phyloP scores from a whole-genome alignment of 2,888 invertebrate species.

The Mechanitis mazaeus region DNA sequence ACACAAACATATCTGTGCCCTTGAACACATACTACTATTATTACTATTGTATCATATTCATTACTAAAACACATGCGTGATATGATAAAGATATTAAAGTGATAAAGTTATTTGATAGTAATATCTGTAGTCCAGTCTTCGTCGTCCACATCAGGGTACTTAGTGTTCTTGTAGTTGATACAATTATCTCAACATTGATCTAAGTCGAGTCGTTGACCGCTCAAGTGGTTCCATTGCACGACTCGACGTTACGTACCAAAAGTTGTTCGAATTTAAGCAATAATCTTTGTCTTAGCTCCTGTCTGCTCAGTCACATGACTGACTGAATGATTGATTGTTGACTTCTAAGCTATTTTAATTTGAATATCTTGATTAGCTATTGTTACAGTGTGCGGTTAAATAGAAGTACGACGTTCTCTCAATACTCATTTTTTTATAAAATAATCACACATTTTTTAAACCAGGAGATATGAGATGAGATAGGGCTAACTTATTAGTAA shows the following conservation, averaged over 20 bases:
- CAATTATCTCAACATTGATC: slow-evolving; percentile 72
- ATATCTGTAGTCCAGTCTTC: slow-evolving; percentile 23
- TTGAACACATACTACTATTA: no score
- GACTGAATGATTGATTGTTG: neutral
- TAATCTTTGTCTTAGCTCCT: slow-evolving; percentile 11
- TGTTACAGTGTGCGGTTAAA: neutral
- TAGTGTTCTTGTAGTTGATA: slow-evolving; percentile 59
- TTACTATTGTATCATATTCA: no score
- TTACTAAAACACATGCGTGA: no score
- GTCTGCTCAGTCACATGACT: neutral
- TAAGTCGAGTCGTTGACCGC: slow-evolving; percentile 60
- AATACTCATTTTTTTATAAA: slow-evolving; percentile 20
- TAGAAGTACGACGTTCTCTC: no score
- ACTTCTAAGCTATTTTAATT: neutral
- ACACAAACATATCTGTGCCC: no score
- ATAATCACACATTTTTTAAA: no score
- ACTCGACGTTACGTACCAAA: slow-evolving; percentile 38
- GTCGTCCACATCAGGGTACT: slow-evolving; percentile 28
- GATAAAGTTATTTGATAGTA: slow-evolving; percentile 11
- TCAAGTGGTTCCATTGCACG: slow-evolving; percentile 44
- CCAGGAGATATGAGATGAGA: slow-evolving; percentile 37
- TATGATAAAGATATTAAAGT: no score
- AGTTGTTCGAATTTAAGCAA: slow-evolving; percentile 30
- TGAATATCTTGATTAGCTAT: neutral
- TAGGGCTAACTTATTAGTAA: slow-evolving; percentile 48